phyloP scores from a whole-genome alignment of 2,888 invertebrate genomes.

The Eristalis arbustorum region DNA sequence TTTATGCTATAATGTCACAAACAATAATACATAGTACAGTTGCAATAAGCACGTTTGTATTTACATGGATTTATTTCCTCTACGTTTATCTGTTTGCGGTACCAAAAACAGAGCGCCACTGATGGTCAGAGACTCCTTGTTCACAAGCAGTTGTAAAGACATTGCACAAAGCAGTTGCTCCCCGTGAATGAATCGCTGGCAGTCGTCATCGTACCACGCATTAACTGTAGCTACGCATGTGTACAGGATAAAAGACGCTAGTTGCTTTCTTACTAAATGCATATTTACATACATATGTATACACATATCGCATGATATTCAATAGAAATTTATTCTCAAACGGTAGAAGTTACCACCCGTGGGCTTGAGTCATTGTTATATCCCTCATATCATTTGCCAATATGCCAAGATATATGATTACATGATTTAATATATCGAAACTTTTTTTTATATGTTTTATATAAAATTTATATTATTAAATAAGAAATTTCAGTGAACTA shows the following conservation, averaged over 20 bases:
- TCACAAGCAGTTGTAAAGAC: slow-evolving; percentile 17
- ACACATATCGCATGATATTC: not conserved
- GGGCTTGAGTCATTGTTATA: slow-evolving; percentile 2
- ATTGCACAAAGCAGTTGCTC: slow-evolving; percentile 21
- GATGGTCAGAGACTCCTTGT: slow-evolving; percentile 37
- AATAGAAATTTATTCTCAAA: not conserved
- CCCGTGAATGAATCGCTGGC: slow-evolving; percentile 33
- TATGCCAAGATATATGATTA: not conserved
- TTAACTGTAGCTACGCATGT: slow-evolving; percentile 21
- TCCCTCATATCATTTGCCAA: not conserved
- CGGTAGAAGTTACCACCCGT: not conserved
- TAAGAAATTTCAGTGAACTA: slow-evolving; percentile 42
- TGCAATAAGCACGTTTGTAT: slow-evolving; percentile 57
- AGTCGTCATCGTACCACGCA: slow-evolving; percentile 9
- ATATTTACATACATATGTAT: not conserved
- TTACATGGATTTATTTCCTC: slow-evolving; percentile 36
- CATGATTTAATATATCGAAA: not conserved
- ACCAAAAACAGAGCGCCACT: slow-evolving; percentile 64
- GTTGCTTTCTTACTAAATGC: not conserved
- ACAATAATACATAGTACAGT: slow-evolving; percentile 18
- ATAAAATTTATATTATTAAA: not conserved
- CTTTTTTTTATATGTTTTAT: not conserved
- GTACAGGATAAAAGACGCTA: slow-evolving; percentile 2
- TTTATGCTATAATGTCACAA: not conserved
- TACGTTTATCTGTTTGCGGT: slow-evolving; percentile 59